phyloP scores from a whole-genome alignment of 2,888 invertebrate species.

The Thymelicus lineola region DNA sequence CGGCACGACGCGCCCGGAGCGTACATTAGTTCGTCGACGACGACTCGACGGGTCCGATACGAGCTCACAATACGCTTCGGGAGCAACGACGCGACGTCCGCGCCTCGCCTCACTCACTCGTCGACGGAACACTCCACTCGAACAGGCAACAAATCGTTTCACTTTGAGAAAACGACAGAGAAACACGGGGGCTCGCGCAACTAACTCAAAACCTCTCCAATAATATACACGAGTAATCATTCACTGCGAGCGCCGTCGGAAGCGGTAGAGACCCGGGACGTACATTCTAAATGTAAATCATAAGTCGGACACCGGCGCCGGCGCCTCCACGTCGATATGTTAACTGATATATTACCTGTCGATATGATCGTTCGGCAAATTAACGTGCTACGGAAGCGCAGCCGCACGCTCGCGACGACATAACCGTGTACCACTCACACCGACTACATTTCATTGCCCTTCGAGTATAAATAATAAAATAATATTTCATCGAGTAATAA shows the following conservation, averaged over 20 bases:
- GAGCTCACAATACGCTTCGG: conserved; percentile 65
- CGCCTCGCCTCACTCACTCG: not conserved
- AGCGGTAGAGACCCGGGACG: too few relatives aligned
- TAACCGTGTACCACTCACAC: too few relatives aligned
- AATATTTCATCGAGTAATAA: too few relatives aligned
- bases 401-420: too few relatives aligned
- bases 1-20: conserved; percentile 21
- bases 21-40: not conserved
- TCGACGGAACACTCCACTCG: too few relatives aligned
- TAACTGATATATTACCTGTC: conserved; percentile 29
- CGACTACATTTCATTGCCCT: not conserved
- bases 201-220: too few relatives aligned
- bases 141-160: too few relatives aligned
- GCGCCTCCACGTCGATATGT: conserved; percentile 30
- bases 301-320: conserved; percentile 3
- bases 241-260: too few relatives aligned
- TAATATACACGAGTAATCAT: too few relatives aligned
- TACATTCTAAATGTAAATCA: not conserved
- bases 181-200: too few relatives aligned
- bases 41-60: conserved; percentile 56
- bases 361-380: conserved; percentile 31
- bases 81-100: conserved; percentile 47
- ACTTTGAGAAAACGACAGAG: too few relatives aligned
- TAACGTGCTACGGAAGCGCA: conserved; percentile 3
- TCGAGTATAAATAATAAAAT: not conserved